Conservation (phyloP, 2,113 vertebrate genomes). For the Phasianus colchicus region DNA sequence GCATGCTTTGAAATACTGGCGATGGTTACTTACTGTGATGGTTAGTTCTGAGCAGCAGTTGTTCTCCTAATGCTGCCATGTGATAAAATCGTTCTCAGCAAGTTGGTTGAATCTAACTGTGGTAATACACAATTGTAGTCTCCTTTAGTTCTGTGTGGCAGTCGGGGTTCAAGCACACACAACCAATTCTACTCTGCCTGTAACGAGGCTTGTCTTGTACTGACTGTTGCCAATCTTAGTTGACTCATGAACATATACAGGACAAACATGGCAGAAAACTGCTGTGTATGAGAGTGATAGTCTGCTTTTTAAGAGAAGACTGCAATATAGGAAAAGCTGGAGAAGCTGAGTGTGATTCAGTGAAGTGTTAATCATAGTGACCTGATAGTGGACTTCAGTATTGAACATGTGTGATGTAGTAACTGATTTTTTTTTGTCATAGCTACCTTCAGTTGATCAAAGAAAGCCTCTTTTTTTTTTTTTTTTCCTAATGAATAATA, state of each 20-base stretch:
- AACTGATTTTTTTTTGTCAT: background rate
- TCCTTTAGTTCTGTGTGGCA: constrained; percentile 16
- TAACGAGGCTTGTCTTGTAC: background rate
- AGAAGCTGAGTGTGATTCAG: background rate
- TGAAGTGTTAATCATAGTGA: background rate
- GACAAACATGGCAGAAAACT: background rate
- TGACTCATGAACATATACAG: background rate
- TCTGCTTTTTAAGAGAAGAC: background rate
- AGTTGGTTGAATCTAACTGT: background rate
- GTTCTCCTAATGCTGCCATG: background rate
- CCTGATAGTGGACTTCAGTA: background rate
- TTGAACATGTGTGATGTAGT: background rate
- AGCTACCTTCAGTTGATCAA: background rate
- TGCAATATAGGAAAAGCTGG: background rate
- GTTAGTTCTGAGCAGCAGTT: constrained; percentile 12
- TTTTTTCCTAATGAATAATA: background rate
- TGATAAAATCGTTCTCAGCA: background rate
- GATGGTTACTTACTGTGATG: background rate
- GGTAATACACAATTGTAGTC: background rate
- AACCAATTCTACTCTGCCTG: background rate
- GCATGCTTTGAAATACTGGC: background rate
- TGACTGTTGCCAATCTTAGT: background rate
- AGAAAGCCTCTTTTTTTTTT: background rate
- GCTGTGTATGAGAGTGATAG: background rate
- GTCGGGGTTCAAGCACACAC: background rate